Evolutionary conservation across 2,113 vertebrate genomes (phyloP), one percentile per base, ranked within the genome.

Genomic region (Cygnus buccinator): DNA sequence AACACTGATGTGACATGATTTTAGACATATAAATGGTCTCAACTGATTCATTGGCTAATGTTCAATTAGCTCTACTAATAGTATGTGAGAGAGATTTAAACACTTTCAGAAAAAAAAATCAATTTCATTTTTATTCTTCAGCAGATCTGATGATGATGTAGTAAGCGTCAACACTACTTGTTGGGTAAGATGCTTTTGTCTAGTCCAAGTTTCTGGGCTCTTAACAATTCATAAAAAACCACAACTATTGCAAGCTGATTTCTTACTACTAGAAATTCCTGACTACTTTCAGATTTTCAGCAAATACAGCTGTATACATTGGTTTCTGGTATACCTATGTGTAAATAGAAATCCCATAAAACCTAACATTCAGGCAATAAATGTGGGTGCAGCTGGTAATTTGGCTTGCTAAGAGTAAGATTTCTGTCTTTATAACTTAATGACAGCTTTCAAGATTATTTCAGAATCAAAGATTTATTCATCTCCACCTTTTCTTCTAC

Each of bases 1-100:
- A 63, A 6, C 4, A 25, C 35, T 43, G 26, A 94, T 91, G 4
- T 62, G 12, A 31, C 33, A 87, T 93, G 57, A 67, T 93, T 95
- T 95, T 66, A 91, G 44, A 58, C 73, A 74, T 87, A 89, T 75
- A 94, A 94, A 90, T 81, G 37, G 43, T 89, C 67, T 84, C 84
- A 89, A 57, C 55, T 66, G 88, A 91, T 55, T 85, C 74, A 29
- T 23, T 86, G 41, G 37, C 57, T 92, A 87, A 84, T 17, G 20
- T 86, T 88, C 89, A 89, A 89, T 93, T 96, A 94, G 59, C 95
- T 88, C 92, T 87, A 68, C 65, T 93, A 95, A 93, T 28, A 43
- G 71, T 90, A 96, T 92, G 89, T 93, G 82, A 94, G 93, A 96
- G 8, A n/a, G 37, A 90, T 79, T 86, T 37, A 67, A 83, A 94